phyloP scores from a whole-genome alignment of 2,888 invertebrate species.

The Euzophera pinguis region DNA sequence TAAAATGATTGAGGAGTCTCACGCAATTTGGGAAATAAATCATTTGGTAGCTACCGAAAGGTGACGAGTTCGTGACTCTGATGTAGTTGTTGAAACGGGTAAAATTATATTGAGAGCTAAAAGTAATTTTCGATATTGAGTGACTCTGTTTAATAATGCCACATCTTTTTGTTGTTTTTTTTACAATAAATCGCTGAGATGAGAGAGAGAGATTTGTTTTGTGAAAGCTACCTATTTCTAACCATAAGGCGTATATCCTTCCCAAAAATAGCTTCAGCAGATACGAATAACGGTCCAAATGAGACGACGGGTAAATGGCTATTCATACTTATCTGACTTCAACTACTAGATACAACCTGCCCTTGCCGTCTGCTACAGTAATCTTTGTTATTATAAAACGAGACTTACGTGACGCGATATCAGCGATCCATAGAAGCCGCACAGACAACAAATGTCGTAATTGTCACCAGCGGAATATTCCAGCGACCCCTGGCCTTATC shows the following conservation, averaged over 20 bases:
- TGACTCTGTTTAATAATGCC: too few species aligned
- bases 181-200: too few species aligned
- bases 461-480: background rate
- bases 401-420: background rate
- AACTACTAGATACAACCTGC: too few species aligned
- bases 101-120: background rate
- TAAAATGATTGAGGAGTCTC: slow-evolving; percentile 21
- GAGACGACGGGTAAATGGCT: too few species aligned
- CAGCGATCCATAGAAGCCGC: background rate
- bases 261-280: too few species aligned
- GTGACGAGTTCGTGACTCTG: background rate
- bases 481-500: background rate
- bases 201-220: too few species aligned
- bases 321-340: too few species aligned
- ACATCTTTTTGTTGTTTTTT: too few species aligned
- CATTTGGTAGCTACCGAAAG: slow-evolving; percentile 9
- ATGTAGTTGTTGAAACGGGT: background rate
- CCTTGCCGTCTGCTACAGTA: background rate
- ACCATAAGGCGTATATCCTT: too few species aligned
- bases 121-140: too few species aligned
- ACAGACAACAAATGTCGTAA: background rate
- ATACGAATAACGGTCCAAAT: too few species aligned
- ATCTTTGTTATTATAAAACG: background rate
- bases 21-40: slow-evolving; percentile 4
- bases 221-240: too few species aligned